Evolutionary conservation across 2,888 invertebrate species (phyloP), one percentile per base, ranked within the genome.

Genomic region (Trichacis sp.): DNA sequence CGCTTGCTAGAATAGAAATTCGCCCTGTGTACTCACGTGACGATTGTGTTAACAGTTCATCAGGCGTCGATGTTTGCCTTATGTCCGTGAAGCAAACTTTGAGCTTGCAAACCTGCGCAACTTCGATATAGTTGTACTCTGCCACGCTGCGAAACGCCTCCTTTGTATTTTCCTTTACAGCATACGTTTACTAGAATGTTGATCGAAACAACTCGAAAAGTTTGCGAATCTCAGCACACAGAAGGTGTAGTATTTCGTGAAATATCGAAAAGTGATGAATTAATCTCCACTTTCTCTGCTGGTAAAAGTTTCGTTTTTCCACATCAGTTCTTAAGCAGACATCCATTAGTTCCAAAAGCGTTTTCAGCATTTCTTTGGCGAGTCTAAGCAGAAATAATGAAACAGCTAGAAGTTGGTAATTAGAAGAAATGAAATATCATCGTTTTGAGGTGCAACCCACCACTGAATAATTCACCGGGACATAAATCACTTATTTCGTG

Each of bases 401-500:
- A 52, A 49, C 40, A 30, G 12, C 38, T 12, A 6, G 9, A 30
- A 36, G 40, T 56, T 64, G 48, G 49, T 56, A 57, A 55, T 52
- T 50, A 52, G 53, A 33, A 15, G 30, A 30, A 62, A 58, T 58
- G 58, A 62, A 62, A 55, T 48, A 52, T 62, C 18, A 38, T 43
- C n/a, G 14, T 47, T 46, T 53, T 42, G 52, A 18, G 51, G 33
- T 48, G 49, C 59, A 52, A 58, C 48, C 40, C 55, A 45, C 48
- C 53, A 43, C 51, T 55, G 29, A 55, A 67, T 63, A 63, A 63
- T 53, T 54, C 33, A n/a, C 19, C 30, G 2, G 19, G 48, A 57
- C 61, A 64, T 61, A 57, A 68, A 60, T 61, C 64, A 64, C 51
- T 53, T 64, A 64, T 68, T 61, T 38, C 55, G 64, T 57, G 52